Evolutionary conservation across 1,140 invertebrate species (phyloP), one percentile per base, ranked within the genome.

Genomic region (Aphelinus atriplicis): DNA sequence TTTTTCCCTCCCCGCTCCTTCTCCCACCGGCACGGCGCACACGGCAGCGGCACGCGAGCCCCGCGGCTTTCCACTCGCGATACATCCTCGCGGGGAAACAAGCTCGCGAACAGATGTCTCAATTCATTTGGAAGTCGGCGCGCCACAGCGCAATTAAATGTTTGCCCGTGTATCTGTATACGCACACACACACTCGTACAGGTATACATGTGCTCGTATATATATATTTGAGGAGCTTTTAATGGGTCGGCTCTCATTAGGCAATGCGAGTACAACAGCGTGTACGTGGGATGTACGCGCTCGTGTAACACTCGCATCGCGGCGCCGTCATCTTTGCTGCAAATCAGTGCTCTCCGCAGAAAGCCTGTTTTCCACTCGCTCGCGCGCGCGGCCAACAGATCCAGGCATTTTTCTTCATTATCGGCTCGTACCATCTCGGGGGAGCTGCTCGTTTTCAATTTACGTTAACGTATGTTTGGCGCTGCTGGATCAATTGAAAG

Each of bases 91-190:
- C 43, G 58, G 1, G 43, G n/a, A 42, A 57, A 57, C 46, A 64
- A 47, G 45, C 10, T 7, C n/a, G 53, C 62, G 45, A 65, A 55
- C 71, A 72, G 61, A 57, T 72, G 71, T 65, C 53, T 65, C 61
- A 57, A 72, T 72, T 72, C 45, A 50, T 72, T 72, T 57, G 43
- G 42, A 43, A 26, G n/a, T n/a, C 2, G 1, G 3, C 10, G 2
- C 0, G 26, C 26, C 26, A 26, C 26, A 42, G 26, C n/a, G 50
- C 50, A 71, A 71, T 71, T 53, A 71, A 55, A 70, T 10, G 6
- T 2, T 9, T 43, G 4, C 51, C 51, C 51, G 51, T 53, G 4
- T 9, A 9, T 53, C 51, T 26, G 26, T 26, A 26, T 26, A 26
- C 26, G 26, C 26, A 26, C 26, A 26, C 26, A 26, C 26, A 26